These are phyloP conservation scores for Clarias platycephalus DNA, from an alignment of 2,797 vertebrate species.

Conservation along the genomic window DNA sequence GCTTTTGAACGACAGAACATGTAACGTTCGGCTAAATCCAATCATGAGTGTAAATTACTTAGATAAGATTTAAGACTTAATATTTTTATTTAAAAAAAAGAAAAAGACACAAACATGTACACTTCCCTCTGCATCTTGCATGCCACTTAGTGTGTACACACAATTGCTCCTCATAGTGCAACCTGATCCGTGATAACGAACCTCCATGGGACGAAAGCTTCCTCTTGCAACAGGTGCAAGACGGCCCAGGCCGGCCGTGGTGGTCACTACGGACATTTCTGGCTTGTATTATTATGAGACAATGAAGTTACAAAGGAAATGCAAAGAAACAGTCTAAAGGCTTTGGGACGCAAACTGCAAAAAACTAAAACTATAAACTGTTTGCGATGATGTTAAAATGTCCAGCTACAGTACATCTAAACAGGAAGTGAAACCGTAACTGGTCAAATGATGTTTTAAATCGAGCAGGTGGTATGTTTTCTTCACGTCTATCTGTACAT, in stretches of 20 bases:
- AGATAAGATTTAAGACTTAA: no score
- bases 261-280: slow-evolving; percentile 66
- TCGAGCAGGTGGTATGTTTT: not conserved
- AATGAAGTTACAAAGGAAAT: not conserved
- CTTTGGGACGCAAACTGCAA: not conserved
- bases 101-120: not conserved
- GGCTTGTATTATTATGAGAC: slow-evolving; percentile 29
- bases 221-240: slow-evolving; percentile 82
- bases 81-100: not conserved
- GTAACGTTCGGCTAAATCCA: not conserved
- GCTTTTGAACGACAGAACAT: not conserved
- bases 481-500: not conserved
- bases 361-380: not conserved
- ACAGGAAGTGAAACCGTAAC: not conserved
- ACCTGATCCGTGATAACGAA: slow-evolving; percentile 80
- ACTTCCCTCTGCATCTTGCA: slow-evolving; percentile 35
- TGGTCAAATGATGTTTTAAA: not conserved
- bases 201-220: slow-evolving; percentile 69
- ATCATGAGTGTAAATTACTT: not conserved
- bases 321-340: not conserved
- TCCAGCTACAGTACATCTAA: not conserved
- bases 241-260: slow-evolving; percentile 70
- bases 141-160: slow-evolving; percentile 45
- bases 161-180: slow-evolving; percentile 59
- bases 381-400: not conserved